Evolutionary conservation across 53 echinoderm and acorn worm genomes (phyloP).

Genomic region (Mesocentrotus franciscanus): DNA sequence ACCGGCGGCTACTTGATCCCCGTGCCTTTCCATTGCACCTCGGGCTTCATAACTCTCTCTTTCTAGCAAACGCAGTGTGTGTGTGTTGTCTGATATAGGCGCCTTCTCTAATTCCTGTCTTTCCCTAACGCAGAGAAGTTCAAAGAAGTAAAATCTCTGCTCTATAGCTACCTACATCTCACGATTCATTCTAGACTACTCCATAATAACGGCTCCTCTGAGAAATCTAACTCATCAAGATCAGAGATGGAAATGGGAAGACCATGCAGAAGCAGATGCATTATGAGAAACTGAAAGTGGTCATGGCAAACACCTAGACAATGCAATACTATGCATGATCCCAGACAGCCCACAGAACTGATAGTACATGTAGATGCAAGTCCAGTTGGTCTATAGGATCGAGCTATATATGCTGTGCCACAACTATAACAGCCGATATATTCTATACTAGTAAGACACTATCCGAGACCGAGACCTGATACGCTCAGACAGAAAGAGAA

Average conservation of each 20-base stretch:
- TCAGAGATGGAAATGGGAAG: conserved; percentile 71
- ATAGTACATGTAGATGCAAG: conserved; percentile 82
- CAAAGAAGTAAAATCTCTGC: conserved; percentile 71
- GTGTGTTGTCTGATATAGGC: too few species aligned
- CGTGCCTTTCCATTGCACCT: too few species aligned
- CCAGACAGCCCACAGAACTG: conserved; percentile 53
- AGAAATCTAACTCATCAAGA: conserved; percentile 72
- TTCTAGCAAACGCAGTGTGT: too few species aligned
- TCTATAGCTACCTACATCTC: conserved; percentile 70
- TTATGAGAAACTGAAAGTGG: conserved; percentile 65
- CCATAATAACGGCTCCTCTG: conserved; percentile 71
- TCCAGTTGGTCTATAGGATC: conserved; percentile 71
- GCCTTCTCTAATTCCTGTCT: too few species aligned
- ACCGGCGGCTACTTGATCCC: too few species aligned
- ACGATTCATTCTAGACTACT: conserved; percentile 76
- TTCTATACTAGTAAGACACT: conserved; percentile 72
- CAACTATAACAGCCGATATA: conserved; percentile 55
- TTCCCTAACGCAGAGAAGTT: too few species aligned
- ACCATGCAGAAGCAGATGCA: conserved; percentile 40
- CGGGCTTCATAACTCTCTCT: too few species aligned
- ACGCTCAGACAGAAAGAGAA: conserved; percentile 83
- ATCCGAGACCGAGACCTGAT: conserved; percentile 70
- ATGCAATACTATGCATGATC: conserved; percentile 79
- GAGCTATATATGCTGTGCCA: conserved; percentile 79
- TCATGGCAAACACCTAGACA: conserved; percentile 60